A percentile compares a stretch with the other conserved stretches of the same genome.
Conservation (phyloP, 1,140 invertebrate genomes). For the Anadara kagoshimensis region DNA sequence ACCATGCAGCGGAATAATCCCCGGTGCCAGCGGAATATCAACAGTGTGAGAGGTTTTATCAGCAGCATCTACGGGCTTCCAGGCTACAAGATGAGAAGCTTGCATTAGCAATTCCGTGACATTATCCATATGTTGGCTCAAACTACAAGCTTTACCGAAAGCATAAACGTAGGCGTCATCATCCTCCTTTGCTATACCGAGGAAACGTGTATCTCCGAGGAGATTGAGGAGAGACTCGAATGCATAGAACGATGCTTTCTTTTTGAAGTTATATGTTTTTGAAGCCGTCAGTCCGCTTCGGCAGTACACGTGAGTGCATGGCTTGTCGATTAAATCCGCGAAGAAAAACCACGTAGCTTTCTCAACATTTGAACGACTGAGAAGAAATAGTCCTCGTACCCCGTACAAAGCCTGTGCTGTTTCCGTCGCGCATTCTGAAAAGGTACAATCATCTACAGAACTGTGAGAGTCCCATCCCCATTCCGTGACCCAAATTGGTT, state of each 20-base stretch:
- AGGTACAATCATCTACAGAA: constrained; percentile 41
- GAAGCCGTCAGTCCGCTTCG: constrained; percentile 55
- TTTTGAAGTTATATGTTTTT: constrained; percentile 38
- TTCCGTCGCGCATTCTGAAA: constrained; percentile 54
- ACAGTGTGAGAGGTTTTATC: constrained; percentile 4
- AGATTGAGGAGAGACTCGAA: constrained; percentile 39
- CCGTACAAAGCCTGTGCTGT: constrained; percentile 52
- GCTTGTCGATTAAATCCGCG: constrained; percentile 40
- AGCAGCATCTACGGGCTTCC: constrained; percentile 44
- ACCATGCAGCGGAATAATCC: not conserved
- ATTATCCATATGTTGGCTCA: not conserved
- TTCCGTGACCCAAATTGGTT: constrained; percentile 58
- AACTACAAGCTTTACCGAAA: constrained; percentile 21
- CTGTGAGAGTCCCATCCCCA: constrained; percentile 60
- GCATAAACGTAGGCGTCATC: constrained; percentile 46
- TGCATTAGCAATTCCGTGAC: not conserved
- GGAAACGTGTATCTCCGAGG: constrained; percentile 46
- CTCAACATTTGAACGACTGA: constrained; percentile 40
- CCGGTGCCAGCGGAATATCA: not conserved
- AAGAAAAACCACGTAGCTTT: constrained; percentile 60
- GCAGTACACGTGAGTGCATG: constrained; percentile 51
- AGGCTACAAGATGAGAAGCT: constrained; percentile 48
- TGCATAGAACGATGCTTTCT: constrained; percentile 48
- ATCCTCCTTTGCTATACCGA: constrained; percentile 40
- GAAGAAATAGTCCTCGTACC: constrained; percentile 46